Evolutionary conservation across 2,113 vertebrate genomes (phyloP), one percentile per base, ranked within the genome.

Genomic region (Microcebus ravelobensis): DNA sequence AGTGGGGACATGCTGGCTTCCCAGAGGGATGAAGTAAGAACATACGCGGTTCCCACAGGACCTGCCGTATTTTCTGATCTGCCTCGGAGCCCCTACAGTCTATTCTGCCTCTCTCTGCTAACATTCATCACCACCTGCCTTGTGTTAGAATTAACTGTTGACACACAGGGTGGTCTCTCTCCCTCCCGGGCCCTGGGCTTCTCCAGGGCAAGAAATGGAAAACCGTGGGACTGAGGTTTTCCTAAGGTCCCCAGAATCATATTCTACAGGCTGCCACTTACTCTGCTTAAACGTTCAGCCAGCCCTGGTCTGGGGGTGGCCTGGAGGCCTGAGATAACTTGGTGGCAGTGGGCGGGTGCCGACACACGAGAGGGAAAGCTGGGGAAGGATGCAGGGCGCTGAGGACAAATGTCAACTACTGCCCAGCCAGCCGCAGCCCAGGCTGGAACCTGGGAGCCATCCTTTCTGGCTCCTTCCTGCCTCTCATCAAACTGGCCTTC

Each of bases 1-100:
- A 79, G 52, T n/a, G 74, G 74, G 55, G 29, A 71, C 27, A 42
- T 36, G 36, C 21, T 67, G 6, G 12, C 23, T 90, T 70, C 45
- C 93, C 23, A 34, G 8, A 61, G 50, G 76, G 55, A 20, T 17
- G 18, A 63, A 13, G 27, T 8, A 25, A 87, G 85, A 74, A 31
- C 14, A 20, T 3, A n/a, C 68, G 55, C 42, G 65, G 17, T 3
- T 7, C 29, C 55, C 4, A 1, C 0, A 5, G 34, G 20, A 8
- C n/a, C 61, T 29, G 31, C 9, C 14, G n/a, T 57, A 2, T 14
- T 87, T 84, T 77, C 63, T 65, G 36, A 36, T 6, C 17, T 29
- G 27, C 10, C 15, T 7, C 2, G 8, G 45, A 82, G 20, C 15
- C 15, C 71, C 61, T 20, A 42, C 7, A 8, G 17, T 48, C 36